Base-by-base conservation (phyloP, 2,113 vertebrate species). In the Chionomys nivalis region DNA sequence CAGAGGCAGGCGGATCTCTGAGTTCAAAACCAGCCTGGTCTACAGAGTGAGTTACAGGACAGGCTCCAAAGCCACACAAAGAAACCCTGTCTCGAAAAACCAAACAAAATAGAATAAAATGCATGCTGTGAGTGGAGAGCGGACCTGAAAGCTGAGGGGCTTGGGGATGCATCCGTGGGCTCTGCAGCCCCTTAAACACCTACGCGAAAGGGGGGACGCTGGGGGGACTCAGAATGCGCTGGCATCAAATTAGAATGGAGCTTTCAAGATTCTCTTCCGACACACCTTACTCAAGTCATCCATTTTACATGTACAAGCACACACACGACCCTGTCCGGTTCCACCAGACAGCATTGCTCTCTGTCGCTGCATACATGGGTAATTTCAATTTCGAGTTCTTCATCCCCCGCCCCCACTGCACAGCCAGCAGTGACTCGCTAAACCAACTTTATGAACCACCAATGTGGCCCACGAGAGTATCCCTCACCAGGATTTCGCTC, bases 301-400 rank as follows among this genome's bases (percentile, higher is more conserved):
- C 13, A 4, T 1, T 6, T 0, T 0, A 4, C 36, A 58, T 0
- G 16, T 1, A 2, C 28, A 2, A 1, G 13, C 6, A 5, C 3
- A 10, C n/a, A 36, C 0, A 0, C 11, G 47, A 70, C 5, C 12
- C 33, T 72, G 28, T n/a, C 76, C 49, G 19, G 16, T 19, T 44
- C 42, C 58, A 55, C 76, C 82, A 63, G 89, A 28, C 5, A 63
- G 63, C 68, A 52, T 73, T 12, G n/a, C 24, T 21, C n/a, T 49
- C 42, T 26, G 16, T 10, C 1, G 3, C 19, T 1, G 5, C 1
- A 78, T 21, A 85, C 39, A 36, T 33, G n/a, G n/a, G 3, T 63
- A 17, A 72, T 79, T 91, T 93, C 63, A 66, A 2, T 87, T 90
- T 77, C 55, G 33, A 36, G 58, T 10, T 42, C 39, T 88, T 76